Evolutionary conservation across 2,113 vertebrate species (phyloP).

Genomic region (Mohoua ochrocephala): DNA sequence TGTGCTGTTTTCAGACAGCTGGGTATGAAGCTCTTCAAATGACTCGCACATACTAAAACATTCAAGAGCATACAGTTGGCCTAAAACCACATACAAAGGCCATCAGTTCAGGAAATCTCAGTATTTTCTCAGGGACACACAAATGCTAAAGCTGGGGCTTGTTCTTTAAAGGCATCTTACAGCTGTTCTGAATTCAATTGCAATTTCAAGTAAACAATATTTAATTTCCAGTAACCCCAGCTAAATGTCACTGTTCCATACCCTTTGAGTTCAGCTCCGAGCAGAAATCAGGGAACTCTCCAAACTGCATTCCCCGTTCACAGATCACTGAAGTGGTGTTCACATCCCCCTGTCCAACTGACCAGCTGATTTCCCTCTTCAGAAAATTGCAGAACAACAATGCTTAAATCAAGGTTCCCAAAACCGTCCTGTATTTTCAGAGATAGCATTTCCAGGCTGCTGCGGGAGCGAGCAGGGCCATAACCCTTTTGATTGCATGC

Average conservation of each 20-base stretch:
- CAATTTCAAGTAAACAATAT: background rate
- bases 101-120: background rate
- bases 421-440: background rate
- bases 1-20: background rate
- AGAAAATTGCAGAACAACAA: background rate
- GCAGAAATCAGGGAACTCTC: background rate
- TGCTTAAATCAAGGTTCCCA: background rate
- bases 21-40: background rate
- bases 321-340: background rate
- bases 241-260: background rate
- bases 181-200: background rate
- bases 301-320: background rate
- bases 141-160: background rate
- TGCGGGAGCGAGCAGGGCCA: background rate
- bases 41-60: background rate
- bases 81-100: background rate
- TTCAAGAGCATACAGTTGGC: background rate
- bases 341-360: background rate
- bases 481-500: background rate
- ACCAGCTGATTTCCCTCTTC: background rate
- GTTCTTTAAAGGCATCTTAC: background rate
- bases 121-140: background rate
- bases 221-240: background rate
- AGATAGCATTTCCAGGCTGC: background rate
- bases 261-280: background rate